These are phyloP conservation scores for Cyprinella venusta DNA, from an alignment of 2,797 vertebrate species.

Conservation along the genomic window DNA sequence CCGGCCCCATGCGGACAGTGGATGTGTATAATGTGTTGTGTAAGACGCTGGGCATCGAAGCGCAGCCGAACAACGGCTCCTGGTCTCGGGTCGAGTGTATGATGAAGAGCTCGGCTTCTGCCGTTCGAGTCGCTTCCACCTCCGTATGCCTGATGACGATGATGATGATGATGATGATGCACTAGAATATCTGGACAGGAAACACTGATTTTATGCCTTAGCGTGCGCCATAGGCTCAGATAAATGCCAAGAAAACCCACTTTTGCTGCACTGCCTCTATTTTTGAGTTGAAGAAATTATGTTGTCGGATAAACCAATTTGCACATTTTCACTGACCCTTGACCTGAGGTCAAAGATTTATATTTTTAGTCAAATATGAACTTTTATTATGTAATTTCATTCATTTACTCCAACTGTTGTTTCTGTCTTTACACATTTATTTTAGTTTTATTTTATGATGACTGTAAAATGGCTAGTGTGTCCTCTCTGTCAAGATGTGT, in stretches of 20 bases:
- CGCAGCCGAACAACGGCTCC: slow-evolving; percentile 93
- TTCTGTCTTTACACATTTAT: background rate
- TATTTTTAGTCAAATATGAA: background rate
- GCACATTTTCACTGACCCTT: slow-evolving; percentile 23
- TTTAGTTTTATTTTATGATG: background rate
- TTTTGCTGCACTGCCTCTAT: slow-evolving; percentile 9
- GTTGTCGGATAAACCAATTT: slow-evolving; percentile 18
- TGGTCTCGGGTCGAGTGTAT: slow-evolving; percentile 89
- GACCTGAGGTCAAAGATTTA: slow-evolving; percentile 16
- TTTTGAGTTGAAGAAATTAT: background rate
- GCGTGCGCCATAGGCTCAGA: background rate
- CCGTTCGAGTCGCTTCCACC: background rate
- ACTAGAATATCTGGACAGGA: slow-evolving; percentile 31
- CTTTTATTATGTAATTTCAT: background rate
- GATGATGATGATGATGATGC: slow-evolving; percentile 62
- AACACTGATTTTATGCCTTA: background rate
- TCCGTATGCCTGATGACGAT: slow-evolving; percentile 64
- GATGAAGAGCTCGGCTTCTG: slow-evolving; percentile 69
- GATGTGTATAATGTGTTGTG: slow-evolving; percentile 96
- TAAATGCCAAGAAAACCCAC: background rate
- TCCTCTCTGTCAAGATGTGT: background rate
- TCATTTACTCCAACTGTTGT: background rate
- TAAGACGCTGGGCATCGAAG: slow-evolving; percentile 77
- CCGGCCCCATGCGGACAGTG: slow-evolving; percentile 85
- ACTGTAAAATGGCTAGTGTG: background rate